A percentile compares a stretch with the other conserved stretches of the same genome.
Conservation (phyloP, 1,140 invertebrate species). For the Apis laboriosa region DNA sequence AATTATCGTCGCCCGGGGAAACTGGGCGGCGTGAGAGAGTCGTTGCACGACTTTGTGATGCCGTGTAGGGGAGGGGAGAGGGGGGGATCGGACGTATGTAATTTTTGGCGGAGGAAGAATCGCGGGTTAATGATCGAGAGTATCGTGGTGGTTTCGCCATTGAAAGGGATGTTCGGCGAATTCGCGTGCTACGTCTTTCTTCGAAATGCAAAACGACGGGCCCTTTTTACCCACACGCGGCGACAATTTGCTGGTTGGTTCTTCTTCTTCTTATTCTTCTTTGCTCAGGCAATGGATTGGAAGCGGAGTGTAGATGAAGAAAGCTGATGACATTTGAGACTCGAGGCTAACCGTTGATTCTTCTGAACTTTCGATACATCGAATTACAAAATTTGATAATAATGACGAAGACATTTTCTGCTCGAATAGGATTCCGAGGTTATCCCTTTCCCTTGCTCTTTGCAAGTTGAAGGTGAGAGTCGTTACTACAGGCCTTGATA, state of each 20-base stretch:
- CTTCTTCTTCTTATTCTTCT: neutral
- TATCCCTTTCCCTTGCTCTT: constrained; percentile 42
- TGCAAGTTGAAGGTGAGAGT: constrained; percentile 42
- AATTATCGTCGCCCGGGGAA: constrained; percentile 27
- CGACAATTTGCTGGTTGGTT: neutral
- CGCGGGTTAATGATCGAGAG: constrained; percentile 2
- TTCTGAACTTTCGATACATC: neutral
- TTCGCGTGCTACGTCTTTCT: neutral
- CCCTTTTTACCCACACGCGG: neutral
- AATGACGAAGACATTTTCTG: constrained; percentile 11
- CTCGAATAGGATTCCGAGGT: constrained; percentile 3
- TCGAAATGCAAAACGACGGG: neutral
- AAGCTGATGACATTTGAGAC: neutral
- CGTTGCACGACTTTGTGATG: constrained; percentile 12
- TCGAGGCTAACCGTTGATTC: no score
- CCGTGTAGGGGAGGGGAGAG: neutral
- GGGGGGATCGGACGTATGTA: neutral
- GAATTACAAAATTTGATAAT: constrained; percentile 11
- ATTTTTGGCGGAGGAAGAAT: neutral
- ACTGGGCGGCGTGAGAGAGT: neutral
- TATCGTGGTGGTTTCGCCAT: constrained; percentile 5
- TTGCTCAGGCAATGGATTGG: neutral
- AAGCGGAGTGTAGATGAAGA: no score
- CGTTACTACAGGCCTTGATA: constrained; percentile 26
- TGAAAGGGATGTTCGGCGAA: neutral